Evolutionary conservation across 2,888 invertebrate genomes (phyloP), one percentile per base, ranked within the genome.

Genomic region (Electrophaes corylata): DNA sequence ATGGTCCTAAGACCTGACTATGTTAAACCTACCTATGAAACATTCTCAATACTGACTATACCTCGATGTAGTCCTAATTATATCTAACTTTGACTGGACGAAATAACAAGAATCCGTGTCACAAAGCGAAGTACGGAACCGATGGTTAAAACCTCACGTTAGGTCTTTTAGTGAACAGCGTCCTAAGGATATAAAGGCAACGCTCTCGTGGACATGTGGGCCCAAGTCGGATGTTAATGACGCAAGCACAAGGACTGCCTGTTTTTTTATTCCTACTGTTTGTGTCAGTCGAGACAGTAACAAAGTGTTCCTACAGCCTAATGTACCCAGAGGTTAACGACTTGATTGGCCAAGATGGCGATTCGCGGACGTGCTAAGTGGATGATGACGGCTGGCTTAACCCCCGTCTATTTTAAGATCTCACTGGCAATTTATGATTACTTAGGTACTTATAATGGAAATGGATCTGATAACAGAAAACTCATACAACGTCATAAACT

Each of bases 341-440:
- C 83, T 83, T 87, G 86, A 88, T 89, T 86, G 84, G 75, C 75
- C 78, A 86, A 83, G 84, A 86, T 84, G 86, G 83, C 87, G 84
- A 81, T 81, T 80, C 69, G 82, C 81, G 75, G 84, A 84, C 79
- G 86, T 86, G 86, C 78, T 88, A 89, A 89, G 85, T 88, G 87
- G 82, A 86, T 88, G 86, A 89, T 88, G 84, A 81, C 81, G 72
- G 80, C 70, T 70, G 64, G 72, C 71, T 73, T 73, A 76, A 75
- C 73, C 71, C 71, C 65, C 66, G 63, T 70, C 75, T 78, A 78
- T 76, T 78, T 78, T 75, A 75, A 64, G 65, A 79, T 66, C 63
- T 62, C 64, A 63, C 56, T 50, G 62, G 62, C 61, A 57, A 62
- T 58, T 56, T 56, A 56, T 52, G 55, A 52, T 40, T 47, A 37